Conservation (phyloP, 2,797 vertebrate species). For the Periparus ater region DNA sequence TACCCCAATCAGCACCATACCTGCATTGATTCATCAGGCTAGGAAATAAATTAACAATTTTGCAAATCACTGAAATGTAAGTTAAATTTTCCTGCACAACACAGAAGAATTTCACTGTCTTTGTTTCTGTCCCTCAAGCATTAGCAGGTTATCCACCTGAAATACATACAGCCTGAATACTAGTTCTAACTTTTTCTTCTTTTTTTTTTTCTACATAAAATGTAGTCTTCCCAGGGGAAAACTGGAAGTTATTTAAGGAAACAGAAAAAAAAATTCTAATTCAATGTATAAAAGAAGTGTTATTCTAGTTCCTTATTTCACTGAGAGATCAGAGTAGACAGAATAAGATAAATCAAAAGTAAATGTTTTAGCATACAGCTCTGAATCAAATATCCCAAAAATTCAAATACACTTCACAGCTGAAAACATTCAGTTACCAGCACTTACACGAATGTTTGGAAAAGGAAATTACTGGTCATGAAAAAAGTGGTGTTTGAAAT, state of each 20-base stretch:
- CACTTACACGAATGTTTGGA: slow-evolving; percentile 30
- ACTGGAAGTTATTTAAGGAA: background rate
- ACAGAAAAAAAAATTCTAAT: background rate
- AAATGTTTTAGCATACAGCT: background rate
- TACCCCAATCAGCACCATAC: background rate
- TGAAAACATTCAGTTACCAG: background rate
- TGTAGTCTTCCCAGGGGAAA: background rate
- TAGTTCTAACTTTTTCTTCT: background rate
- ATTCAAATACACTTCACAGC: background rate
- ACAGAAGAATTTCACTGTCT: background rate
- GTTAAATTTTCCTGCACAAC: background rate
- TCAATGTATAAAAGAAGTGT: background rate
- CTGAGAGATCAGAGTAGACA: background rate
- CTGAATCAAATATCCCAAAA: background rate
- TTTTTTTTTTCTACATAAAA: background rate
- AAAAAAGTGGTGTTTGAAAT: slow-evolving; percentile 25
- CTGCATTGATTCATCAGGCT: background rate
- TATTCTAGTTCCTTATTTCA: background rate
- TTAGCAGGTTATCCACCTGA: background rate
- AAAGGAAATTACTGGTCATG: slow-evolving; percentile 43
- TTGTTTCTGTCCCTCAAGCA: background rate
- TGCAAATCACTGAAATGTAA: background rate
- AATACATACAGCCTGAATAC: background rate
- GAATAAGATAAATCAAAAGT: background rate
- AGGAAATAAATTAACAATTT: background rate